phyloP scores from a whole-genome alignment of 2,113 vertebrate genomes.

The Podocnemis expansa region DNA sequence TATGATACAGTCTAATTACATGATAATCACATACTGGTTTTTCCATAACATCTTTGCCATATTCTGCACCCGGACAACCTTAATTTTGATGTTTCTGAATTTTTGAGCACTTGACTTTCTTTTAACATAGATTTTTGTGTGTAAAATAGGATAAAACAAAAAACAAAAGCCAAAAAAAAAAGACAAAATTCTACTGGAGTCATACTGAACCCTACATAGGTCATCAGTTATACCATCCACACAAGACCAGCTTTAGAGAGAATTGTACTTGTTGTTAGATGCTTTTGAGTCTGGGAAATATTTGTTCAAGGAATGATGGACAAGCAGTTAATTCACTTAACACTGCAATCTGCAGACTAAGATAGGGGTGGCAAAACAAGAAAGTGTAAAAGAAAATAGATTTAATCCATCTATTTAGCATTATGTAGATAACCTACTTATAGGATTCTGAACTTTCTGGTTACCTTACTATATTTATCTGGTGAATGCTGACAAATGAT shows the following conservation, averaged over 20 bases:
- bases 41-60: neutral
- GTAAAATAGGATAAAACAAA: neutral
- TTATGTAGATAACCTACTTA: neutral
- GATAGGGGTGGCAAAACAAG: neutral
- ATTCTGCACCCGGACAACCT: neutral
- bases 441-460: neutral
- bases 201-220: neutral
- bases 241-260: neutral
- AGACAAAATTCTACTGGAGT: neutral
- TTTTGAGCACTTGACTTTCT: neutral
- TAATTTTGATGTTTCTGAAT: neutral
- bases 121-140: neutral
- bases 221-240: neutral
- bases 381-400: neutral
- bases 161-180: neutral
- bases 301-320: neutral
- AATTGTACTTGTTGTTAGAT: neutral
- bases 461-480: neutral
- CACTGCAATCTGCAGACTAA: neutral
- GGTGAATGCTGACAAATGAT: neutral
- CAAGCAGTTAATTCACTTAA: neutral
- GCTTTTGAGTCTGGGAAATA: neutral
- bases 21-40: neutral
- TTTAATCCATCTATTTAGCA: neutral
- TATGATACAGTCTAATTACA: neutral